Evolutionary conservation across 2,888 invertebrate genomes (phyloP), one percentile per base, ranked within the genome.

Genomic region (Steromphala cineraria): DNA sequence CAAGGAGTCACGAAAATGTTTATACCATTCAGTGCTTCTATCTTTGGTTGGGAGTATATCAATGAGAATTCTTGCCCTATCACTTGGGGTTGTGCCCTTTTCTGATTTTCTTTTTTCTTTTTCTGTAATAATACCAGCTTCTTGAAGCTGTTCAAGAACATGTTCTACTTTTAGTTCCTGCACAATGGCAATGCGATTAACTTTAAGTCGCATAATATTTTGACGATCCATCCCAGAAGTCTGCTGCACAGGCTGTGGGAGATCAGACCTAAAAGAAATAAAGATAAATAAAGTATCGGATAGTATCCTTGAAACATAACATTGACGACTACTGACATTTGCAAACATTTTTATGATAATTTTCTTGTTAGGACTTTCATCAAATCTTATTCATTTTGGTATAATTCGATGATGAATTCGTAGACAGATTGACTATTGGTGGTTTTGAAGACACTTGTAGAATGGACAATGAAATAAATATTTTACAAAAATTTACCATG

Each of bases 161-260:
- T 92, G 90, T 55, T 91, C 92, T 0, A 92, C 90, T 75, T 86
- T 83, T 15, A 92, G 81, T 77, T 91, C 91, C 80, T 92, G 92
- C 8, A 92, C 87, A 62, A 92, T 82, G 8, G 91, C 91, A 55
- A 92, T 90, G 53, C 91, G 82, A 81, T 92, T 92, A 24, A 92
- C 89, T 46, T 89, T 86, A 21, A 92, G 81, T 53, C 91, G 84
- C 91, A 90, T 90, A 19, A 90, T 80, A 87, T 91, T 91, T 78
- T 92, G 92, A 75, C 85, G 86, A 74, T 91, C 89, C 28, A 88
- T 85, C 1, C 90, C 89, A 40, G 82, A 83, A 2, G 55, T 56
- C 15, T 24, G 24, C 52, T 53, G 53, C 7, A 55, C 28, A 53
- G 76, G 40, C n/a, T 21, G 31, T n/a, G 53, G 36, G 15, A 53